Evolutionary conservation across 2,888 invertebrate species (phyloP), one percentile per base, ranked within the genome.

Genomic region (Chironomus riparius): DNA sequence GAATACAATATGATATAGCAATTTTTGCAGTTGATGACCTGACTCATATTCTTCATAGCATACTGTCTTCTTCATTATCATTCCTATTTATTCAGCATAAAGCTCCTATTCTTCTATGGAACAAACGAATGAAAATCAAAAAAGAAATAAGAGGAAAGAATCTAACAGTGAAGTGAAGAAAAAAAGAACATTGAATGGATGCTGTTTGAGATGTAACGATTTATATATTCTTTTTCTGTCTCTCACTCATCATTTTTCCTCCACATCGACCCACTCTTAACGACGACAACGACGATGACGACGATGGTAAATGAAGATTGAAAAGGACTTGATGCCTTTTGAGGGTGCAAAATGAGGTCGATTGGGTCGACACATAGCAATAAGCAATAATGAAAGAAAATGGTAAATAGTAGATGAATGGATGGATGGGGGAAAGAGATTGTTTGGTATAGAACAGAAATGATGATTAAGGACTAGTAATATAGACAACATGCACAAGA

Each of bases 1-100:
- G 62, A 62, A 62, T 3, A 18, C 4, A 38, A 15, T 22, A 68
- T 68, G 38, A 62, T 62, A 3, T 38, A 38, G 28, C 28, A 56
- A 56, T 6, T 24, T 47, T 70, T 70, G 70, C 50, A 70, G 48
- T 70, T 70, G 70, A 70, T 70, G 70, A 70, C 70, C 70, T 21
- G 56, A 21, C 21, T n/a, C 13, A 50, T 47, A 47, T 18, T 47
- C 38, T 22, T 18, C 7, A 68, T 56, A 38, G 38, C 38, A 38
- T 38, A 38, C 38, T 38, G 38, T 38, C 38, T 38, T 38, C 38
- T 10, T 38, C 38, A 38, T n/a, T n/a, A n/a, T 38, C 38, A 38
- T 38, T 38, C 38, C 28, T 28, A 28, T 28, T 28, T 28, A 28
- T 38, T 10, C 38, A 38, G 10, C 38, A 38, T 38, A 38, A 38